Base-by-base conservation (phyloP, 2,888 invertebrate species). In the Metopia argyrocephala region DNA sequence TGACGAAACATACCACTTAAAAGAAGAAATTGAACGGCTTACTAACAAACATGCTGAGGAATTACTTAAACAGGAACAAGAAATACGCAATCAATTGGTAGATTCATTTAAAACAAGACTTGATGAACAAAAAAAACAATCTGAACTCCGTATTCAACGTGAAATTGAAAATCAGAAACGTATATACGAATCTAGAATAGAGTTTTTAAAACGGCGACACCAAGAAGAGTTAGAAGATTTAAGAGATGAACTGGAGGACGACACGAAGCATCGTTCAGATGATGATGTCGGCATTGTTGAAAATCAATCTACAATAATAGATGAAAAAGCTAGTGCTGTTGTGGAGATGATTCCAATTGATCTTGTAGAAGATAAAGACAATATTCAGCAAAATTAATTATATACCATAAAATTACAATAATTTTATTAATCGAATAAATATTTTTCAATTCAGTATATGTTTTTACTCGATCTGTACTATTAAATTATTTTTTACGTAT, bases 51-150 rank as follows among this genome's bases (percentile, higher is more conserved):
- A 85, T 18, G 66, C 83, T 12, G 79, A 84, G 28, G 79, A 84
- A 46, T 70, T 85, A 25, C 75, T 84, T 52, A 85, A 85, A 66
- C 82, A 75, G 20, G 90, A 90, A 80, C 85, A 86, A 48, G 82
- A 84, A 23, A 56, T 90, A 23, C 87, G 90, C 7, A 87, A 86
- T 46, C 85, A 88, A 45, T 73, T 90, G 0, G 87, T 88, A 0
- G 88, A 87, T 7, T 83, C 84, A 2, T 88, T 86, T 23, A 84
- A 89, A 54, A 83, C 85, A 54, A 85, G 79, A 2, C 50, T 87
- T 9, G 71, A 84, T 27, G 78, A 83, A 2, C 86, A 83, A 20
- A 79, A 85, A 3, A 85, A 84, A 5, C 81, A 84, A 25, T 82
- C 82, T 70, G 87, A 89, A 28, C 79, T 85, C 9, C 83, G 84